Evolutionary conservation across 2,888 invertebrate genomes (phyloP), one percentile per base, ranked within the genome.

Genomic region (Cinara cedri): DNA sequence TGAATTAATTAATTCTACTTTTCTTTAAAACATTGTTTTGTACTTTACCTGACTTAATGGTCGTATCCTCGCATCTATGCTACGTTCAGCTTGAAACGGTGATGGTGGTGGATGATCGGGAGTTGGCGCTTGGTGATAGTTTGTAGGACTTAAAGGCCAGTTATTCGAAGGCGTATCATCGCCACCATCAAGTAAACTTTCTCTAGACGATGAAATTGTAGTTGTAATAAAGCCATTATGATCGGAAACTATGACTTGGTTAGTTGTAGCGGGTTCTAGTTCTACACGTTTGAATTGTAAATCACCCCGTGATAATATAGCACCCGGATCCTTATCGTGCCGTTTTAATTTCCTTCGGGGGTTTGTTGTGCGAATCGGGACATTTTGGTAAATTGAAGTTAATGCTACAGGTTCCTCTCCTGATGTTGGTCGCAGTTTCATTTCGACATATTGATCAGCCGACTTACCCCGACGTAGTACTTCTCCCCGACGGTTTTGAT

Each of bases 91-190:
- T 83, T 95, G 94, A 84, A 90, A 89, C 4, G 96, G 95, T 13
- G 95, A 92, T 0, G 97, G 97, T 1, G 97, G 96, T 4, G 96
- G 96, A 87, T 96, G 96, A 83, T 96, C 96, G 0, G 96, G 96
- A 14, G 96, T 97, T 13, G 96, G 95, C 14, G 96, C 96, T 86
- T 96, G 96, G 74, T 91, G 90, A 84, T 96, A 96, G 85, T 95
- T 93, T 68, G 95, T 94, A 24, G 96, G 96, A 83, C 95, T 95
- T 83, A 93, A 87, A 0, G 96, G 96, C 83, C 89, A 85, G 83
- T 89, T 86, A 34, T 87, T 84, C 85, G 87, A 88, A 82, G 85
- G 87, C 13, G 70, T 78, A 0, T 81, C 81, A 34, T 82, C 82
- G 46, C 80, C 76, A 42, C 80, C 76, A 83, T 90, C 90, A 49